Evolutionary conservation across 2,113 vertebrate genomes (phyloP).

Genomic region (Harpagus bidentatus): DNA sequence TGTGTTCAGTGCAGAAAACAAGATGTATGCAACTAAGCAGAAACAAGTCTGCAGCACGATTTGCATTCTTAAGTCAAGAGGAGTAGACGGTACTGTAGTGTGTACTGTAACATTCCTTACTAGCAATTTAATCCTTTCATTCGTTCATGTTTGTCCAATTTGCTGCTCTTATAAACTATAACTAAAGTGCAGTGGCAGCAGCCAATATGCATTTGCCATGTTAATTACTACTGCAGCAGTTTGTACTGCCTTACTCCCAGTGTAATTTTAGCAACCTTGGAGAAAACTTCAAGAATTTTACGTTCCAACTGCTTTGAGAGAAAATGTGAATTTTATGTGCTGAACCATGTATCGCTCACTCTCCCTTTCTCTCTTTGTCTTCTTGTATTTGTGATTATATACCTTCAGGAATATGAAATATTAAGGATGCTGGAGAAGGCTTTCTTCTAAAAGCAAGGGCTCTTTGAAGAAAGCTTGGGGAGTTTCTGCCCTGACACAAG

Average conservation of each 20-base stretch:
- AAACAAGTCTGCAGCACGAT: not conserved
- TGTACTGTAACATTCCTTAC: not conserved
- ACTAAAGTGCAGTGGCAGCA: not conserved
- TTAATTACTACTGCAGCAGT: not conserved
- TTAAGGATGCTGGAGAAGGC: not conserved
- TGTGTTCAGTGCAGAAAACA: not conserved
- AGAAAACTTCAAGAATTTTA: not conserved
- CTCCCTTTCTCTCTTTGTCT: not conserved
- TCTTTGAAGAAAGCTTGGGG: not conserved
- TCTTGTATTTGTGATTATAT: not conserved
- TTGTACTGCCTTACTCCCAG: not conserved
- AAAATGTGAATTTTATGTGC: not conserved
- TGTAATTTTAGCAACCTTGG: not conserved
- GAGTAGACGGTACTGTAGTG: not conserved
- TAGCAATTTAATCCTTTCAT: not conserved
- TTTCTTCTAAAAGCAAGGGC: not conserved
- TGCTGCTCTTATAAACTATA: not conserved
- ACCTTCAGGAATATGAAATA: not conserved
- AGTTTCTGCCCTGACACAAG: not conserved
- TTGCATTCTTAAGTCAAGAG: not conserved
- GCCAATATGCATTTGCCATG: not conserved
- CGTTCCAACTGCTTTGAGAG: not conserved
- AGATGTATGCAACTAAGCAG: not conserved
- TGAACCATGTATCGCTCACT: not conserved
- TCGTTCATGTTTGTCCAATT: not conserved